phyloP scores from a whole-genome alignment of 2,797 vertebrate genomes.

The Todus mexicanus region DNA sequence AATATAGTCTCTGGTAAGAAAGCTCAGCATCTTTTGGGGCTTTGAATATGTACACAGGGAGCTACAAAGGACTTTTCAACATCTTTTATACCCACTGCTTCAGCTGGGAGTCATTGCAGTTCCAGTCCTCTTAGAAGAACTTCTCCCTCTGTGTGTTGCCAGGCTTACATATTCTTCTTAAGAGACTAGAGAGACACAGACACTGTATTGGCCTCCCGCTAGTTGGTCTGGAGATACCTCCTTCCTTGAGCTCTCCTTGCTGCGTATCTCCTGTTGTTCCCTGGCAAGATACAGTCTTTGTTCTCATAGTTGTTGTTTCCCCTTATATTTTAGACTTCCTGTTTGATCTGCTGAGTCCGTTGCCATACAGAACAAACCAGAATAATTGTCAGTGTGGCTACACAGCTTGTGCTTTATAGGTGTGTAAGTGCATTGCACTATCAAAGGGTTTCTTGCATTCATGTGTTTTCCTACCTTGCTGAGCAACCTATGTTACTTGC shows the following conservation, averaged over 20 bases:
- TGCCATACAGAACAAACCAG: neutral
- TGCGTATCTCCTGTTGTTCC: neutral
- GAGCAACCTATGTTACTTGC: neutral
- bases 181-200: neutral
- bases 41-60: neutral
- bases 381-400: fast-evolving
- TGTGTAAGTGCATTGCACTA: too few relatives aligned
- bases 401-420: neutral
- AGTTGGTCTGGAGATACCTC: neutral
- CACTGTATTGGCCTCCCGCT: neutral
- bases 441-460: neutral
- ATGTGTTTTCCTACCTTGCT: neutral
- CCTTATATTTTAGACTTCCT: neutral
- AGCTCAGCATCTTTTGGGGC: neutral
- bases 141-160: neutral
- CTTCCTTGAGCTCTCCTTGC: neutral
- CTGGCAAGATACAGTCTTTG: neutral
- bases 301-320: neutral
- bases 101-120: neutral
- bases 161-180: neutral
- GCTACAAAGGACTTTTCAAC: neutral
- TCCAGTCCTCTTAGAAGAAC: neutral
- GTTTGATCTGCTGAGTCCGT: neutral
- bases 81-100: neutral
- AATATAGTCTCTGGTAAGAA: neutral